Base-by-base conservation (phyloP, 2,888 invertebrate species). In the Protonemura montana region DNA sequence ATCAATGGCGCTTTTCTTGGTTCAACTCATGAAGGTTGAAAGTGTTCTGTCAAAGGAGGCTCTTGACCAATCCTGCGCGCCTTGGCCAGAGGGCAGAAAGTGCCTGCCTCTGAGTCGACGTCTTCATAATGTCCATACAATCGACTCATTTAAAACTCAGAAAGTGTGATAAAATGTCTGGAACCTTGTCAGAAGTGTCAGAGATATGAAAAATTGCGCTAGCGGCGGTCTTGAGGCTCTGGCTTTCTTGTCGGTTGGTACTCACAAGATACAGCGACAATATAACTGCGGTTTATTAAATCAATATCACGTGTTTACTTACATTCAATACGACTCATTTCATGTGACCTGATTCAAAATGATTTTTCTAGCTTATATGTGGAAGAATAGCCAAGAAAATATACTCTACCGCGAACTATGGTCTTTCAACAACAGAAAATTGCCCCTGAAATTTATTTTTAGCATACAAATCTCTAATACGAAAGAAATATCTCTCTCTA, bases 11-110 rank as follows among this genome's bases (percentile, higher is more conserved):
- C 21, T 59, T 59, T 59, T 59, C 59, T 3, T 59, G 59, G 59
- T 59, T 59, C 16, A 59, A 59, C 59, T 16, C 6, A 59, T 21
- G 59, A 59, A 10, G 59, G 3, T 59, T 59, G 59, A 59, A 35
- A 10, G 59, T 13, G 59, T 59, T 59, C 59, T 21, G 3, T 59
- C 6, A 59, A 59, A 59, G 59, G 59, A 59, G 59, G 13, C 59
- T 59, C 59, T 59, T 59, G 59, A 59, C 59, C 59, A 13, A 59
- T 59, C 59, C 59, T 59, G 59, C n/a, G n/a, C n/a, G n/a, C 59
- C 16, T 59, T 59, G 59, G 59, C 3, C 59, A 59, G 59, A 59
- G 59, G 59, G 35, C 35, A 35, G 35, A 35, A n/a, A n/a, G n/a
- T n/a, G n/a, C n/a, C 41, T 5, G 41, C 41, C 41, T 41, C 41